Conservation (phyloP, 2,113 vertebrate species). For the Campylomormyrus numenius region DNA sequence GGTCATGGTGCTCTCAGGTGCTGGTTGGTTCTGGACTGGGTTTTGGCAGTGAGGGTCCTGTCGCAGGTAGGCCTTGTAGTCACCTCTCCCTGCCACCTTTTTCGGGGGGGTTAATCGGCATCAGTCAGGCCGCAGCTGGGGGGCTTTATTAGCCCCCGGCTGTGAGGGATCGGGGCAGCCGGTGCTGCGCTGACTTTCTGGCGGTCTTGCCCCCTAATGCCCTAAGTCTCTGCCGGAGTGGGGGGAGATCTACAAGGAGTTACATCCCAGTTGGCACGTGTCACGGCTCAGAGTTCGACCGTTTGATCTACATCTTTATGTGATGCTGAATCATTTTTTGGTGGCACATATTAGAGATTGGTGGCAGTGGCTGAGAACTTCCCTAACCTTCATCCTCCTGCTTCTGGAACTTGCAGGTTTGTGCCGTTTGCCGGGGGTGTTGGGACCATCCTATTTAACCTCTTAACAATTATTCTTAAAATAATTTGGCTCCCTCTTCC, state of each 20-base stretch:
- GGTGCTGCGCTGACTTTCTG: background rate
- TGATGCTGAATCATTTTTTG: background rate
- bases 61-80: background rate
- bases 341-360: background rate
- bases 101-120: background rate
- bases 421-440: background rate
- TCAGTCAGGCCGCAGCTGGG: background rate
- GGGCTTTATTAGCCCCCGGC: background rate
- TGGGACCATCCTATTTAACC: slow-evolving; percentile 31
- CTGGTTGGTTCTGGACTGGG: background rate
- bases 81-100: background rate
- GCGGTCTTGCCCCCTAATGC: background rate
- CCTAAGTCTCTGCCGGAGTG: background rate
- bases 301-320: background rate
- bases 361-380: background rate
- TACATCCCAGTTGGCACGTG: background rate
- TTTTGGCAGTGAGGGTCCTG: background rate
- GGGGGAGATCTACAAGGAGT: background rate
- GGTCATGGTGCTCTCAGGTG: background rate
- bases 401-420: background rate
- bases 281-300: background rate
- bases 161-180: background rate
- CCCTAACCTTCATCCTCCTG: background rate
- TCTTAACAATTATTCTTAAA: slow-evolving; percentile 25
- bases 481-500: slow-evolving; percentile 25